Evolutionary conservation across 1,140 invertebrate genomes (phyloP), one percentile per base, ranked within the genome.

Genomic region (Amyelois transitella): DNA sequence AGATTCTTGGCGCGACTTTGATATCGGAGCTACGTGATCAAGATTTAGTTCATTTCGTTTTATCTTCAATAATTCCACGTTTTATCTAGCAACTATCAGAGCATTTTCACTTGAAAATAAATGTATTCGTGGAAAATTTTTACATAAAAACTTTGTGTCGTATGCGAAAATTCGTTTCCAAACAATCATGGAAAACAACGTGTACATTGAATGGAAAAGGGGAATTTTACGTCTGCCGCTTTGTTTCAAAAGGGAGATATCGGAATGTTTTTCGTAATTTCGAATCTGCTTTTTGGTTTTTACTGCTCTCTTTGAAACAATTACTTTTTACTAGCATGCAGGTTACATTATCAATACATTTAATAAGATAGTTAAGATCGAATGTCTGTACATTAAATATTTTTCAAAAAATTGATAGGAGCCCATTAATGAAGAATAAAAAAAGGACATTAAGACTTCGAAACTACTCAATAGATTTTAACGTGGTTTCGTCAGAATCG

Each of bases 11-110:
- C 72, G 54, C 62, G 55, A 66, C 72, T 78, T 66, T 71, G 73
- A 74, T 75, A 77, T 74, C 64, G 58, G 54, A 69, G 76, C 64
- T 72, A 75, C 75, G 74, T 80, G 75, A 73, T 81, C 72, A 79
- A 80, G 74, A 72, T 69, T 70, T 53, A 65, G 60, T 75, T 75
- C 69, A 67, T 68, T 78, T 65, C 51, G 58, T 66, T 69, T 58
- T 51, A 63, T 64, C 53, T 62, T 66, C 62, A 62, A 68, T 71
- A 62, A 60, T 44, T 60, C 57, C 18, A 28, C n/a, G n/a, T n/a
- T n/a, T n/a, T 38, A 19, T 43, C 50, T 59, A 19, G 47, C 0
- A 45, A 45, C 18, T 48, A 48, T 10, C 45, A 45, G 12, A 48
- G 18, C 20, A 48, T 48, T 20, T 0, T 48, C 19, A 21, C 10